phyloP scores from a whole-genome alignment of 2,888 invertebrate species.

The Ophion slaviceki region DNA sequence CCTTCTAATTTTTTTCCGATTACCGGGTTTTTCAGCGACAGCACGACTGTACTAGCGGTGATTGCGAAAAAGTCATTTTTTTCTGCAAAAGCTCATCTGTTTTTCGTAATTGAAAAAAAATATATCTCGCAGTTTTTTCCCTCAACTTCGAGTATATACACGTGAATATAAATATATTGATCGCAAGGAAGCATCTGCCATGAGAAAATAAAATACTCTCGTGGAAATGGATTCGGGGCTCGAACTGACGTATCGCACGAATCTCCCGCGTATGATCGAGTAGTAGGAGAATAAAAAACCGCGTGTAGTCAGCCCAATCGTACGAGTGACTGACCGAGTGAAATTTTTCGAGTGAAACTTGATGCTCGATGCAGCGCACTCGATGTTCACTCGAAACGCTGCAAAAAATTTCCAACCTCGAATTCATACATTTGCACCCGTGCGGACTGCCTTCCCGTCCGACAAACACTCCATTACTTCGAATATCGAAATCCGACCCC shows the following conservation, averaged over 20 bases:
- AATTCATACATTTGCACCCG: slow-evolving; percentile 17
- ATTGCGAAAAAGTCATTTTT: background rate
- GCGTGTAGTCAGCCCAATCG: slow-evolving; percentile 43
- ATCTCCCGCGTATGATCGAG: slow-evolving; percentile 8
- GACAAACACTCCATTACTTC: background rate
- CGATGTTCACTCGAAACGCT: slow-evolving; percentile 4
- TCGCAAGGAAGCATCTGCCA: background rate
- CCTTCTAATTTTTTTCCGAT: too few species aligned
- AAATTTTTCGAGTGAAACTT: slow-evolving; percentile 4
- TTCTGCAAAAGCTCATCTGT: background rate
- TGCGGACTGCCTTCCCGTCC: background rate
- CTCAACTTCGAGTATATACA: background rate
- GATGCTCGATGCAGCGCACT: slow-evolving; percentile 18
- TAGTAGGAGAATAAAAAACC: slow-evolving; percentile 22
- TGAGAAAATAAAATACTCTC: background rate
- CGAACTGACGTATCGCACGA: slow-evolving; percentile 22
- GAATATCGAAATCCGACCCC: background rate
- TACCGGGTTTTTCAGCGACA: too few species aligned
- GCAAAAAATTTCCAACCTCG: background rate
- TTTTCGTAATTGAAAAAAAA: background rate
- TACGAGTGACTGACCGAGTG: background rate
- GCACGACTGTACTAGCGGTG: background rate
- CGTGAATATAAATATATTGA: background rate
- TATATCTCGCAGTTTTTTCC: background rate
- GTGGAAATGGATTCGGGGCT: slow-evolving; percentile 1